phyloP scores from a whole-genome alignment of 2,113 vertebrate species.

The Calonectris borealis region DNA sequence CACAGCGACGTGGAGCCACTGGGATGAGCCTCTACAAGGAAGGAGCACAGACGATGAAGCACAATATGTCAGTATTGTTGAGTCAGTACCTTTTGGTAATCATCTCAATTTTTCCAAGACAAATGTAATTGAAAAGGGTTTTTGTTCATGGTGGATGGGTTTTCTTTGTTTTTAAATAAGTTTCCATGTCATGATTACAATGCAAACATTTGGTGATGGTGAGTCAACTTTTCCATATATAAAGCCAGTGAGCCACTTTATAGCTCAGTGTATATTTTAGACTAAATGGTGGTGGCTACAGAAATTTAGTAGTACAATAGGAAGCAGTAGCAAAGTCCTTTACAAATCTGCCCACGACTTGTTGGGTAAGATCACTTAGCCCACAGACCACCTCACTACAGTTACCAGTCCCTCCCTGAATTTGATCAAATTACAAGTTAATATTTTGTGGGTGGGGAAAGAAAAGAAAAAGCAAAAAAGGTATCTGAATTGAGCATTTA shows the following conservation, averaged over 20 bases:
- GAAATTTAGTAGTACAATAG: not conserved
- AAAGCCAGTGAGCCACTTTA: not conserved
- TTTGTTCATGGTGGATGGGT: not conserved
- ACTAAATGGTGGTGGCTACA: not conserved
- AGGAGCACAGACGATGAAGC: not conserved
- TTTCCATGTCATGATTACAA: not conserved
- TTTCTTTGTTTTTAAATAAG: not conserved
- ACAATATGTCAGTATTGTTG: too few relatives aligned
- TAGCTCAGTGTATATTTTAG: not conserved
- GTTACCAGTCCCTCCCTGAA: not conserved
- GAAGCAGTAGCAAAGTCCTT: not conserved
- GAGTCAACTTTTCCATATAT: not conserved
- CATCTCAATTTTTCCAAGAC: not conserved
- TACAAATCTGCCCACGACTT: not conserved
- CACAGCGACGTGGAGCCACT: rapidly evolving
- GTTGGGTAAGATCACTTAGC: rapidly evolving
- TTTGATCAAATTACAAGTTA: not conserved
- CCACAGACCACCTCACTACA: not conserved
- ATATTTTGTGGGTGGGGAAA: not conserved
- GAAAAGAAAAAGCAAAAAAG: not conserved
- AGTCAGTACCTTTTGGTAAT: not conserved
- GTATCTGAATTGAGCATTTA: rapidly evolving
- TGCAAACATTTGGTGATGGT: not conserved
- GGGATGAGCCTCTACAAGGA: not conserved
- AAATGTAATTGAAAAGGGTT: rapidly evolving